A percentile compares a stretch with the other conserved stretches of the same genome.
These are phyloP conservation scores for Lagria hirta DNA, from an alignment of 2,888 invertebrate genomes.

Conservation along the genomic window DNA sequence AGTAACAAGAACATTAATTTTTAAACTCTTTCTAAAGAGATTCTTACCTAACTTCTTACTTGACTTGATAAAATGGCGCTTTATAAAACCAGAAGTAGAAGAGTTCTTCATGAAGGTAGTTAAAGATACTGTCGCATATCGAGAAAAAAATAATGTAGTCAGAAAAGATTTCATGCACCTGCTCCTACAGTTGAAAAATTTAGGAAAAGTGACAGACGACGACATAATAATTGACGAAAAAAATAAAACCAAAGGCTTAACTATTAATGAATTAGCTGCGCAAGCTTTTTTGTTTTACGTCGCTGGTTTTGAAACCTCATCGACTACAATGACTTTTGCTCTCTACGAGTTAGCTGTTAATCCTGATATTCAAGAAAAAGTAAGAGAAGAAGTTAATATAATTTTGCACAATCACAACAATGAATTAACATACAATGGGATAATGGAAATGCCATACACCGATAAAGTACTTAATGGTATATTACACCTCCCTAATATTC, in stretches of 20 bases:
- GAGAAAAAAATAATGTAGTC: constrained; percentile 53
- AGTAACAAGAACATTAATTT: constrained; percentile 20
- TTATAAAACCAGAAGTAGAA: constrained; percentile 36
- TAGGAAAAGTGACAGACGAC: constrained; percentile 46
- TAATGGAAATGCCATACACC: constrained; percentile 45
- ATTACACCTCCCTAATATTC: not conserved
- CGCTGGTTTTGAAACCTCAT: constrained; percentile 31
- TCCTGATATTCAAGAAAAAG: constrained; percentile 23
- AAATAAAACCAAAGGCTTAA: constrained; percentile 36
- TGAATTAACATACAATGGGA: constrained; percentile 36
- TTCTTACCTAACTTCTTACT: constrained; percentile 30
- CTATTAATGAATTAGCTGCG: constrained; percentile 54
- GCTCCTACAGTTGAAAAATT: constrained; percentile 53
- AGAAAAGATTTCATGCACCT: constrained; percentile 61
- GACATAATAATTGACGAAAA: constrained; percentile 38
- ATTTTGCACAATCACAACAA: constrained; percentile 30
- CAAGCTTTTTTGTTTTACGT: constrained; percentile 58
- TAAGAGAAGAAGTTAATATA: constrained; percentile 33
- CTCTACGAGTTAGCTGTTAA: constrained; percentile 22
- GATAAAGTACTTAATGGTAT: constrained; percentile 52
- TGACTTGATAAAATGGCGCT: constrained; percentile 31
- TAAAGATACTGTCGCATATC: constrained; percentile 51
- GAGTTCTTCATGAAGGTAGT: constrained; percentile 55
- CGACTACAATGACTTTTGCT: constrained; percentile 28
- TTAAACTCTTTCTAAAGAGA: constrained; percentile 14